A percentile compares a stretch with the other conserved stretches of the same genome.
Conservation (phyloP, 2,888 invertebrate genomes). For the Pilophorus perplexus region DNA sequence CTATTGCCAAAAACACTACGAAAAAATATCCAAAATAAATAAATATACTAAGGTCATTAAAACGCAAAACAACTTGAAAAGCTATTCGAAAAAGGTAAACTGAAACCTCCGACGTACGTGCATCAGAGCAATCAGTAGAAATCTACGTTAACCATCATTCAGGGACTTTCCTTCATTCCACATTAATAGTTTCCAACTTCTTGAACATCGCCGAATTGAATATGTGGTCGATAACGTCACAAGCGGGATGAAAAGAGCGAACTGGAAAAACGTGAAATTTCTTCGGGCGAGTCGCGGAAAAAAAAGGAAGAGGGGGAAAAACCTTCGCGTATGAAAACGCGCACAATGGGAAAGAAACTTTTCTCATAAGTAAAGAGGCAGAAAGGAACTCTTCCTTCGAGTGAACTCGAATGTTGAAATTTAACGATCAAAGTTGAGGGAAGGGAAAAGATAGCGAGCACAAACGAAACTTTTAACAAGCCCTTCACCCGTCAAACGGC, state of each 20-base stretch:
- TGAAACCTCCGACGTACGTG: too few relatives aligned
- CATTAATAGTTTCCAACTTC: neutral
- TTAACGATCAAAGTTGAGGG: constrained; percentile 17
- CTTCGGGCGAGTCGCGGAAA: neutral
- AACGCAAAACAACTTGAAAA: too few relatives aligned
- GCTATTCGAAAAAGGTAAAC: too few relatives aligned
- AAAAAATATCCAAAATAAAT: too few relatives aligned
- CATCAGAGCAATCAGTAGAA: too few relatives aligned
- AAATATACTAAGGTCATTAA: too few relatives aligned
- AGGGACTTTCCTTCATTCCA: too few relatives aligned
- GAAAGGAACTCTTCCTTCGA: constrained; percentile 9
- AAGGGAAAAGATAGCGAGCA: neutral
- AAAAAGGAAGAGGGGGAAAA: neutral
- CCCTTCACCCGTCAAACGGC: neutral
- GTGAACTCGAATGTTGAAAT: constrained; percentile 23
- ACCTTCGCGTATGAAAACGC: neutral
- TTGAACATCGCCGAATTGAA: neutral
- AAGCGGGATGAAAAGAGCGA: neutral
- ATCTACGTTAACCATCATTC: too few relatives aligned
- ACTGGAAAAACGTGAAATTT: neutral
- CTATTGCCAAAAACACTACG: too few relatives aligned
- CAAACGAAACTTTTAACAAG: constrained; percentile 16
- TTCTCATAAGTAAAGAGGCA: neutral
- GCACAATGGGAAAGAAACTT: constrained; percentile 11
- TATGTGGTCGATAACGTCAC: neutral